Base-by-base conservation (phyloP, 2,888 invertebrate species). In the Drosophila emarginata region DNA sequence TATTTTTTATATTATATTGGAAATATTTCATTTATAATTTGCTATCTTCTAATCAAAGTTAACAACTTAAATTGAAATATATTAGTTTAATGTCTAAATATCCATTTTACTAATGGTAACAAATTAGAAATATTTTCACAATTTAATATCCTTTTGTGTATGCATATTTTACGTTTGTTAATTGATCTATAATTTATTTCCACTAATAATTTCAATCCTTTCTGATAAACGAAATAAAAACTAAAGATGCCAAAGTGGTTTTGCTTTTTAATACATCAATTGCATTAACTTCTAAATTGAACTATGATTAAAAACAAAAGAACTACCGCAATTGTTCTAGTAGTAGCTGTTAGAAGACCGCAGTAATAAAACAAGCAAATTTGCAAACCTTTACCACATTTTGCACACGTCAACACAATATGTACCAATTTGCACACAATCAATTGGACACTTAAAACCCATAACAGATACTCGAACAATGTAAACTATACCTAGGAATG, bases 391-490 rank as follows among this genome's bases (percentile, higher is more conserved):
- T 39, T 68, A 60, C 66, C 70, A 68, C 58, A 64, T 65, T 45
- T 64, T 62, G 63, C 45, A 54, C 21, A 71, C 74, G 67, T 77
- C 80, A 77, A 64, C 74, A 74, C 71, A 66, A 64, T 75, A 65
- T 69, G 60, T 62, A 60, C 60, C 65, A 76, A 76, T 65, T 68
- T 72, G 66, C 52, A 63, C 36, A 40, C 60, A 71, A 72, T 72
- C 71, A 74, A 71, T 45, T 69, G 65, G 36, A 71, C 71, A 67
- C 79, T 80, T 64, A 53, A 64, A 63, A 61, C 67, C 76, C 72
- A 71, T 72, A 76, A 77, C 70, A 74, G 73, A 68, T 68, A 70
- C 71, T 77, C 67, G 64, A 61, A 62, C 71, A 73, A 61, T 60
- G 73, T 70, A 56, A 76, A 67, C 71, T 64, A 57, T 63, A 56